Evolutionary conservation across 2,113 vertebrate species (phyloP).

Genomic region (Oenanthe oenanthe): DNA sequence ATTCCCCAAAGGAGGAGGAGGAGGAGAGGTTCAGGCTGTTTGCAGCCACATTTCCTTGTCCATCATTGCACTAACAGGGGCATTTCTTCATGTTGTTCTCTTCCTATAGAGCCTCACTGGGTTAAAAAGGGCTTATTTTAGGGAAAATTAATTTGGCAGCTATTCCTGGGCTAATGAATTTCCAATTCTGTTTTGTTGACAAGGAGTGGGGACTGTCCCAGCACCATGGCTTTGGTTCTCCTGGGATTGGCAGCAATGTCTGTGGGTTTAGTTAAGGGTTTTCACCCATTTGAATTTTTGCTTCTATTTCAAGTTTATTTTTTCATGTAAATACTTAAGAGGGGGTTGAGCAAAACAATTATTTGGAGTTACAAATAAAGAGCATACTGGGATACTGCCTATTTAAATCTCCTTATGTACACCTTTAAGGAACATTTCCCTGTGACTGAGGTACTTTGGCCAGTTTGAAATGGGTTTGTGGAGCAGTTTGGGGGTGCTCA

Average conservation of each 20-base stretch:
- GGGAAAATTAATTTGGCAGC: neutral
- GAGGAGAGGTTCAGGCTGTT: neutral
- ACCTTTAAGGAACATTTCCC: rapidly evolving
- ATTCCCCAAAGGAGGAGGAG: neutral
- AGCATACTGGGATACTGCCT: neutral
- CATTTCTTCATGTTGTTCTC: rapidly evolving
- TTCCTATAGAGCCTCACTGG: neutral
- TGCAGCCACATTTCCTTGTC: neutral
- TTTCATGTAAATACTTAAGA: neutral
- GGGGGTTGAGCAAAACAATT: neutral
- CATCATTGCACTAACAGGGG: neutral
- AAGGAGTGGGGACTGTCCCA: neutral
- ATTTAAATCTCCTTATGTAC: rapidly evolving
- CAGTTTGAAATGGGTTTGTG: neutral
- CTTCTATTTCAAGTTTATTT: neutral
- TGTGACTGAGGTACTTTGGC: neutral
- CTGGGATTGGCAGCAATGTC: neutral
- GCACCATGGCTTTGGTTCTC: neutral
- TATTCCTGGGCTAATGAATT: neutral
- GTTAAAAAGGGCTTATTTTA: neutral
- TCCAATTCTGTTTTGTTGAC: neutral
- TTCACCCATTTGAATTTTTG: neutral
- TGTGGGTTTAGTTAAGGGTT: neutral
- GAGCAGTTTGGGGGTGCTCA: neutral
- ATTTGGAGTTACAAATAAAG: neutral